phyloP scores from a whole-genome alignment of 2,888 invertebrate species.

The Diarsia brunnea region DNA sequence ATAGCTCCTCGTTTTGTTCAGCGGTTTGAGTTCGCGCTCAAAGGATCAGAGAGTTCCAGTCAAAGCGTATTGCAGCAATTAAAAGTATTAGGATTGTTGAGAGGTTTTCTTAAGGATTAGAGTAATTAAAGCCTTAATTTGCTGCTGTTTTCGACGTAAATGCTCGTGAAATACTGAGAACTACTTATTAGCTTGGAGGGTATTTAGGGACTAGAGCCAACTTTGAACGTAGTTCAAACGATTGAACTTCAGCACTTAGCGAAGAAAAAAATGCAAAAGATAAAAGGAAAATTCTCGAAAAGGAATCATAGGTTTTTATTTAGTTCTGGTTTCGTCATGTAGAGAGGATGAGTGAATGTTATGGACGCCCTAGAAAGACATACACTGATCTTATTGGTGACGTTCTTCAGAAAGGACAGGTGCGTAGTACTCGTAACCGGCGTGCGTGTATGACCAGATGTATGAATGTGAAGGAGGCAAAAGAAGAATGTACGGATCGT shows the following conservation, averaged over 20 bases:
- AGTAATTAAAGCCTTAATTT: slow-evolving; percentile 56
- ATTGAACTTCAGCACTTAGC: neutral
- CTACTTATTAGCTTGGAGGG: slow-evolving; percentile 20
- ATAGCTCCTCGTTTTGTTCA: slow-evolving; percentile 60
- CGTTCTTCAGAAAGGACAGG: no score
- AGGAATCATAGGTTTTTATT: neutral
- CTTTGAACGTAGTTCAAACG: slow-evolving; percentile 21
- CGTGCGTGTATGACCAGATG: no score
- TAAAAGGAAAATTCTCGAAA: neutral
- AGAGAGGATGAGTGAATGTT: no score
- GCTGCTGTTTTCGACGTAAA: slow-evolving; percentile 36
- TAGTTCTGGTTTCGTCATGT: neutral
- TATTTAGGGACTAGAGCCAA: slow-evolving; percentile 17
- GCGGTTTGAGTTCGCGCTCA: slow-evolving; percentile 52
- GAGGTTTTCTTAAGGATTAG: slow-evolving; percentile 42
- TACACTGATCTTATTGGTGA: no score
- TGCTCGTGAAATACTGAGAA: slow-evolving; percentile 37
- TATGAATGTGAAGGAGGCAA: no score
- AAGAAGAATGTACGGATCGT: no score
- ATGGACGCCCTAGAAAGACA: no score
- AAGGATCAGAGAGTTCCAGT: slow-evolving; percentile 44
- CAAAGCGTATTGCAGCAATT: slow-evolving; percentile 63
- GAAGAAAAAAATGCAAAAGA: neutral
- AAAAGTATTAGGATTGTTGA: slow-evolving; percentile 59
- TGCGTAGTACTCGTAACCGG: no score